A percentile compares a stretch with the other conserved stretches of the same genome.
Conservation (phyloP, 2,888 invertebrate genomes). For the Sarcophaga carnaria region DNA sequence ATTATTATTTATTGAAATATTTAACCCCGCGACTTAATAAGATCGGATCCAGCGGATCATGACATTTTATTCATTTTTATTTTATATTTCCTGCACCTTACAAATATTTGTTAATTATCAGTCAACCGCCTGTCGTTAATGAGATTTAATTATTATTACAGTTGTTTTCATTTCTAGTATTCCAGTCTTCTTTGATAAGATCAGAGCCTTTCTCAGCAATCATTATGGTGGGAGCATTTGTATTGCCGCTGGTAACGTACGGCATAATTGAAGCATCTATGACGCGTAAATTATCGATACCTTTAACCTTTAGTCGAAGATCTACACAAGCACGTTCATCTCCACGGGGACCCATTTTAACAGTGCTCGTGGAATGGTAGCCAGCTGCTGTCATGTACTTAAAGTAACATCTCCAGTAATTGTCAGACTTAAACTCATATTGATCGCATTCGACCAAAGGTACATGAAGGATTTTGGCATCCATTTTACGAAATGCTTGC, state of each 20-base stretch:
- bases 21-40: too few relatives aligned
- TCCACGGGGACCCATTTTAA: slow-evolving; percentile 86
- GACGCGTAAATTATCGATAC: slow-evolving; percentile 86
- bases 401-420: slow-evolving; percentile 87
- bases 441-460: slow-evolving; percentile 73
- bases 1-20: too few relatives aligned
- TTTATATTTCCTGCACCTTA: too few relatives aligned
- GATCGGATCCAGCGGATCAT: too few relatives aligned
- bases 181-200: slow-evolving; percentile 74
- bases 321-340: slow-evolving; percentile 87
- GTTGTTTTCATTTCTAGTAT: background rate
- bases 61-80: too few relatives aligned
- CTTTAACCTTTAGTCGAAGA: slow-evolving; percentile 85
- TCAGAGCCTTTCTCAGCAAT: slow-evolving; percentile 92
- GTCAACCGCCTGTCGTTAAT: too few relatives aligned
- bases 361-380: slow-evolving; percentile 87
- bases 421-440: slow-evolving; percentile 73
- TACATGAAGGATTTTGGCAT: slow-evolving; percentile 73
- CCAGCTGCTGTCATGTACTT: slow-evolving; percentile 86
- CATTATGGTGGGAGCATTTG: slow-evolving; percentile 92
- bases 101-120: too few relatives aligned
- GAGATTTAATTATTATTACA: too few relatives aligned
- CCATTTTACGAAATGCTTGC: slow-evolving; percentile 78
- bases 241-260: slow-evolving; percentile 88
- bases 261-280: slow-evolving; percentile 91